phyloP scores from a whole-genome alignment of 2,797 vertebrate species.

The Phylloscopus collybita region DNA sequence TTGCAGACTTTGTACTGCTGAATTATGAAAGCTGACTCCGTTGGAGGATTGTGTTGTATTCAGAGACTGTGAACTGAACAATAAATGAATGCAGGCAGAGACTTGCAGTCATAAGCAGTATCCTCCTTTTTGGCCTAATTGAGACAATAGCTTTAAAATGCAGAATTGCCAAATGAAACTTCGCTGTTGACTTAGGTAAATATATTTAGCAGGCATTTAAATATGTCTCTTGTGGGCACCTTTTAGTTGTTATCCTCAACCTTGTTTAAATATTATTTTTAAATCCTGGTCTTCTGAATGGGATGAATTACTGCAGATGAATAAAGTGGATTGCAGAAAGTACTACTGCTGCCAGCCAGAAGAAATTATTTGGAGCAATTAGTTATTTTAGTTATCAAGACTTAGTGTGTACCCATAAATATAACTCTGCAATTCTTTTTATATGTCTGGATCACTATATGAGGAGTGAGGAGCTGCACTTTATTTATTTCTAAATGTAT shows the following conservation, averaged over 20 bases:
- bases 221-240: slow-evolving; percentile 45
- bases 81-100: slow-evolving; percentile 78
- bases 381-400: neutral
- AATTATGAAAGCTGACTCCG: slow-evolving; percentile 86
- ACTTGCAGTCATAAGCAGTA: slow-evolving; percentile 60
- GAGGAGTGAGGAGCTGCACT: neutral
- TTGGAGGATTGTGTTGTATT: slow-evolving; percentile 83
- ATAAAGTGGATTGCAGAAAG: slow-evolving; percentile 22
- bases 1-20: slow-evolving; percentile 86
- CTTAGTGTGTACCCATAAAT: neutral
- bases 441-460: rapidly evolving
- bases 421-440: neutral
- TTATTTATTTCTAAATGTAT: neutral
- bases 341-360: neutral
- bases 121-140: slow-evolving; percentile 67
- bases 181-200: slow-evolving; percentile 33
- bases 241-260: slow-evolving; percentile 34
- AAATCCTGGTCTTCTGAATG: slow-evolving; percentile 18
- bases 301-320: neutral
- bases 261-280: slow-evolving; percentile 53
- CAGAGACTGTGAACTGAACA: slow-evolving; percentile 83
- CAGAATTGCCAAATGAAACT: slow-evolving; percentile 43
- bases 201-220: slow-evolving; percentile 52
- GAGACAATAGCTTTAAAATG: slow-evolving; percentile 69
- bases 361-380: neutral